phyloP scores from a whole-genome alignment of 1,140 invertebrate genomes.

The Conus betulinus region DNA sequence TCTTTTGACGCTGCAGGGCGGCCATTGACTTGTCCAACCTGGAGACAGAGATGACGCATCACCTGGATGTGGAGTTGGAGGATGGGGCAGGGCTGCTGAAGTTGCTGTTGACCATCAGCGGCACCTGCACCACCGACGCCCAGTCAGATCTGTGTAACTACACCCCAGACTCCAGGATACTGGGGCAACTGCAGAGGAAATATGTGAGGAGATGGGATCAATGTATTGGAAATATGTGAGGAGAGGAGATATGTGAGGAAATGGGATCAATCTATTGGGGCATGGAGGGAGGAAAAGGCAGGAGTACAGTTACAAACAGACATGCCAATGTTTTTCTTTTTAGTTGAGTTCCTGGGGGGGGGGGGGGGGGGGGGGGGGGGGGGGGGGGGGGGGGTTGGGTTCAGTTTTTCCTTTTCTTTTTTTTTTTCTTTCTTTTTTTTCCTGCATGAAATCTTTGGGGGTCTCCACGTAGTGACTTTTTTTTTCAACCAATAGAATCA shows the following conservation, averaged over 20 bases:
- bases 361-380: no score
- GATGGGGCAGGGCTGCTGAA: constrained; percentile 90
- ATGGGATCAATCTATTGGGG: no score
- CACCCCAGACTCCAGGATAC: constrained; percentile 86
- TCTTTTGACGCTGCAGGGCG: constrained; percentile 79
- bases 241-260: not conserved
- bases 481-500: no score
- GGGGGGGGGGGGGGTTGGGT: no score
- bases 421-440: no score
- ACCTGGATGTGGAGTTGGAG: constrained; percentile 91
- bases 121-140: constrained; percentile 92
- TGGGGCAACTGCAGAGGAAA: constrained; percentile 77
- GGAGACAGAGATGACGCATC: constrained; percentile 93
- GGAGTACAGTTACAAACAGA: no score
- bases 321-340: no score
- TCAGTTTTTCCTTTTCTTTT: no score
- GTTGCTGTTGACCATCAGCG: constrained; percentile 93
- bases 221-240: not conserved
- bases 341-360: no score
- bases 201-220: constrained; percentile 81
- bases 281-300: no score
- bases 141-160: constrained; percentile 90
- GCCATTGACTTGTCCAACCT: constrained; percentile 89
- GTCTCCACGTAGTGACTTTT: no score
- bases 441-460: no score